Conservation (phyloP, 2,797 vertebrate species). For the Chelonia mydas region DNA sequence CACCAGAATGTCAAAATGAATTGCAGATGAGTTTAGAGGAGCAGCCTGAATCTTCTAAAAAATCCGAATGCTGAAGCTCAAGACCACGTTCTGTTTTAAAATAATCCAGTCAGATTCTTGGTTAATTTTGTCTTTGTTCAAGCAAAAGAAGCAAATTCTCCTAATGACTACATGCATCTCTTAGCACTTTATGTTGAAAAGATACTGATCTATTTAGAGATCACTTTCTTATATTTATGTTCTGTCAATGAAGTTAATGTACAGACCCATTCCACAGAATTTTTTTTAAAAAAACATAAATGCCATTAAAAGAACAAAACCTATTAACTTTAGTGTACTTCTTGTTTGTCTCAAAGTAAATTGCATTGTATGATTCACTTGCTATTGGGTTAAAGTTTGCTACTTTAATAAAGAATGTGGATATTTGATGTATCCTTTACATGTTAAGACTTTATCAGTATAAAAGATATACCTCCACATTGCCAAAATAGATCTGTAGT, state of each 20-base stretch:
- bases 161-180: slow-evolving; percentile 64
- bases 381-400: slow-evolving; percentile 65
- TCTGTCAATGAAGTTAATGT: slow-evolving; percentile 72
- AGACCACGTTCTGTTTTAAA: background rate
- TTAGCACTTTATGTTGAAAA: slow-evolving; percentile 83
- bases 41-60: slow-evolving; percentile 70
- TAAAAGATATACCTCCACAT: slow-evolving; percentile 82
- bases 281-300: slow-evolving; percentile 75
- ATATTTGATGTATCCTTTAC: slow-evolving; percentile 68
- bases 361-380: slow-evolving; percentile 60
- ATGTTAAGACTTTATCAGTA: slow-evolving; percentile 71
- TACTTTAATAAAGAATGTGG: slow-evolving; percentile 61
- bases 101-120: slow-evolving; percentile 22
- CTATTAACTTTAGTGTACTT: slow-evolving; percentile 63
- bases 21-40: slow-evolving; percentile 65
- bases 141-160: slow-evolving; percentile 42
- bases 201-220: slow-evolving; percentile 69
- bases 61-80: slow-evolving; percentile 72
- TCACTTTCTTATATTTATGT: slow-evolving; percentile 78
- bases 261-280: slow-evolving; percentile 74
- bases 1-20: slow-evolving; percentile 77
- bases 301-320: slow-evolving; percentile 62
- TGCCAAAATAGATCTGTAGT: slow-evolving; percentile 79
- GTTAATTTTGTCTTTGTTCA: slow-evolving; percentile 53
- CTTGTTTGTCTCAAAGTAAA: slow-evolving; percentile 56